Conservation (phyloP, 2,797 vertebrate species). For the Pseudochromis fuscus region DNA sequence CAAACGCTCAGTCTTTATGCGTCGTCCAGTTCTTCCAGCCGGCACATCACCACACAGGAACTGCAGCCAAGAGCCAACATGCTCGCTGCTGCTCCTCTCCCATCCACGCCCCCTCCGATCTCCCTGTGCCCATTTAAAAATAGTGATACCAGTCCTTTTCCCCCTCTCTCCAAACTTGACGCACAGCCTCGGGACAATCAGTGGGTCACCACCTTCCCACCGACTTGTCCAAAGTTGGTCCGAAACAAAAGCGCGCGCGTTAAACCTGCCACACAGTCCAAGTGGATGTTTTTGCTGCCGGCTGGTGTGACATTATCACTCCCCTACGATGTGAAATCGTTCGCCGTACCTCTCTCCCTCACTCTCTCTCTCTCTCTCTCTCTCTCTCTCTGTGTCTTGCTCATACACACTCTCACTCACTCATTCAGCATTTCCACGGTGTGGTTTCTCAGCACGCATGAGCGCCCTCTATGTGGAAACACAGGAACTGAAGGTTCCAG, state of each 20-base stretch:
- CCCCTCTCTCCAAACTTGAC: constrained; percentile 71
- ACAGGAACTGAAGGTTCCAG: constrained; percentile 54
- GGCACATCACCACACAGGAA: constrained; percentile 65
- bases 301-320: constrained; percentile 61
- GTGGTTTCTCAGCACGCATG: constrained; percentile 55
- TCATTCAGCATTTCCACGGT: constrained; percentile 74
- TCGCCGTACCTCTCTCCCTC: constrained; percentile 48
- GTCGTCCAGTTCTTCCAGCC: constrained; percentile 58
- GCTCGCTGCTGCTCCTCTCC: constrained; percentile 61
- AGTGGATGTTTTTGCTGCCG: constrained; percentile 36
- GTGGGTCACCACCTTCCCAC: constrained; percentile 38
- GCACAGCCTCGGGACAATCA: constrained; percentile 46
- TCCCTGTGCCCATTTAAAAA: constrained; percentile 74
- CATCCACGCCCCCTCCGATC: constrained; percentile 77
- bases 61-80: constrained; percentile 69
- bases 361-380: constrained; percentile 34
- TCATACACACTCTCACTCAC: constrained; percentile 46
- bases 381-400: constrained; percentile 15
- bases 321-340: constrained; percentile 54
- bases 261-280: constrained; percentile 22
- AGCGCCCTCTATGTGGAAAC: constrained; percentile 76
- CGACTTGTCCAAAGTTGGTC: constrained; percentile 68
- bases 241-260: constrained; percentile 15
- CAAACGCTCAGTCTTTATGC: constrained; percentile 50
- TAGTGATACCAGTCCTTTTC: constrained; percentile 66